Percentiles rank a stretch among this genome's conserved stretches.
phyloP scores from a whole-genome alignment of 2,888 invertebrate species.

The Lordiphosa fenestrarum region DNA sequence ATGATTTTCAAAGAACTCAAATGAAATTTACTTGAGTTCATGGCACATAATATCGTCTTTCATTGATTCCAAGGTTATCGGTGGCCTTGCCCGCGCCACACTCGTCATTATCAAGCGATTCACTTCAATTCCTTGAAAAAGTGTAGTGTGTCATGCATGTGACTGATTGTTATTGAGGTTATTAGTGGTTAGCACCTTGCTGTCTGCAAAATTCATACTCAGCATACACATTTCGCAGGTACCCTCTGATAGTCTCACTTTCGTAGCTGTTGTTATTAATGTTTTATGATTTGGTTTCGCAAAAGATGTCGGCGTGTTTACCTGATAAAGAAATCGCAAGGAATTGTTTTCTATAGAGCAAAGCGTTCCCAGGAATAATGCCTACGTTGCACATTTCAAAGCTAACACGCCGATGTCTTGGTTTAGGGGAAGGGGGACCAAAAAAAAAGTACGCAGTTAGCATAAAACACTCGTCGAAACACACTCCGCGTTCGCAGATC shows the following conservation, averaged over 20 bases:
- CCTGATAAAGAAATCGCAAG: constrained; percentile 36
- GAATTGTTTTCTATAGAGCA: neutral
- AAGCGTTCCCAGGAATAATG: constrained; percentile 17
- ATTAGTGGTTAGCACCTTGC: constrained; percentile 5
- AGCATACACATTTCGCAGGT: too few relatives aligned
- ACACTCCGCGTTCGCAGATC: neutral
- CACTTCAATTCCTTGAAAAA: constrained; percentile 8
- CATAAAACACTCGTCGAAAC: constrained; percentile 18
- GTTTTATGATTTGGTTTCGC: constrained; percentile 21
- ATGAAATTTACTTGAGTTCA: too few relatives aligned
- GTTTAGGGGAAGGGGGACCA: constrained; percentile 20
- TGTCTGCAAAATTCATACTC: neutral
- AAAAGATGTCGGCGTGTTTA: constrained; percentile 41
- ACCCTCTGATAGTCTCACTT: neutral
- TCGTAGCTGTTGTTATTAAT: constrained; percentile 2
- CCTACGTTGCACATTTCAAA: constrained; percentile 9
- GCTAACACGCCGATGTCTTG: constrained; percentile 2
- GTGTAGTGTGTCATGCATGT: constrained; percentile 5
- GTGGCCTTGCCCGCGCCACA: too few relatives aligned
- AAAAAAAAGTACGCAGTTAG: constrained; percentile 48
- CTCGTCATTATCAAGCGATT: too few relatives aligned
- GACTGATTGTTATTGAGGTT: neutral
- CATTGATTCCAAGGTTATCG: too few relatives aligned
- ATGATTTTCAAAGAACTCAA: too few relatives aligned
- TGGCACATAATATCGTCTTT: too few relatives aligned